A percentile compares a stretch with the other conserved stretches of the same genome.
phyloP scores from a whole-genome alignment of 2,113 vertebrate genomes.

The Camelus bactrianus region DNA sequence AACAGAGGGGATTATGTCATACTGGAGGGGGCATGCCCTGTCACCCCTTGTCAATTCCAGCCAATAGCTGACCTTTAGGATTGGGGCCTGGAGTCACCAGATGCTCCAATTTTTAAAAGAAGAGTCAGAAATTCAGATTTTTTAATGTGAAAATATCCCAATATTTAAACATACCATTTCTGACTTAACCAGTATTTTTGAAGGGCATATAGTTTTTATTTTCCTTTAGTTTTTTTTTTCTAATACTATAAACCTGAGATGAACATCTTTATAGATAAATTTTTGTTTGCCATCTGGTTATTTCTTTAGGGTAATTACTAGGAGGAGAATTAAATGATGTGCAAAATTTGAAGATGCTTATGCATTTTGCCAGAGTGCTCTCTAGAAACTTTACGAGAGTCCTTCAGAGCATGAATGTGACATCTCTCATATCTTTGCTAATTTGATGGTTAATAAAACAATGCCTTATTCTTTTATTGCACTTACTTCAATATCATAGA shows the following conservation, averaged over 20 bases:
- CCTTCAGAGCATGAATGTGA: background rate
- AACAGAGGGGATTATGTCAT: background rate
- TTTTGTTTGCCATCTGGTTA: background rate
- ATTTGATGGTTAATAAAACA: background rate
- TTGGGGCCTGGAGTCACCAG: background rate
- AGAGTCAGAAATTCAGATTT: background rate
- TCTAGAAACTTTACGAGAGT: background rate
- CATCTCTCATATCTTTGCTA: background rate
- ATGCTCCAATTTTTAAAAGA: background rate
- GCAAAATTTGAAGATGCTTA: background rate
- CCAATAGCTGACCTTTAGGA: background rate
- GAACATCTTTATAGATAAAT: background rate
- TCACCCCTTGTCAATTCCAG: background rate
- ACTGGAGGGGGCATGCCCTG: background rate
- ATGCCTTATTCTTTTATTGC: background rate
- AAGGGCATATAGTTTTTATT: background rate
- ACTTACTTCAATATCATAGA: background rate
- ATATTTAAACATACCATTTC: background rate
- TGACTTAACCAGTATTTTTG: background rate
- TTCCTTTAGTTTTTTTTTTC: background rate
- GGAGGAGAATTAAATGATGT: background rate
- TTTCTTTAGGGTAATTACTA: background rate
- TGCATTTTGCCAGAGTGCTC: background rate
- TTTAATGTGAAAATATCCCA: background rate
- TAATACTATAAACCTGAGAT: background rate